These are phyloP conservation scores for Pycnonotus jocosus DNA, from an alignment of 2,113 vertebrate genomes.

Conservation along the genomic window DNA sequence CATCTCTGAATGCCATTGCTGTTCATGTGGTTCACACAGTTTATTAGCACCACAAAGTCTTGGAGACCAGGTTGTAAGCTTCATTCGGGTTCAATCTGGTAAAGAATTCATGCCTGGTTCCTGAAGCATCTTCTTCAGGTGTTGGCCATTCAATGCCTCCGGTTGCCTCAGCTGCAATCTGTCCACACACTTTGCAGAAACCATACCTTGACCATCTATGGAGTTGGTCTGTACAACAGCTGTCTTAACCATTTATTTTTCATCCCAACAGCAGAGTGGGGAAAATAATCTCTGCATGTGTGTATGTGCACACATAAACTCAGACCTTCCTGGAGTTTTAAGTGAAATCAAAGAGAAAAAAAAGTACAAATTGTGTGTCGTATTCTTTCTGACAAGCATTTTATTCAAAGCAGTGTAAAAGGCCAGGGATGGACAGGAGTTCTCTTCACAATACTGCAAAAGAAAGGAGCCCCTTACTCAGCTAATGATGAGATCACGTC, in stretches of 20 bases:
- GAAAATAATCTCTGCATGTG: neutral
- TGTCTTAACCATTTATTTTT: neutral
- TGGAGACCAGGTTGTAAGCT: neutral
- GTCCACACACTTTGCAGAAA: neutral
- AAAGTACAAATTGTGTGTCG: neutral
- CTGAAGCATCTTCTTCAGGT: neutral
- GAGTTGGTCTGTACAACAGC: neutral
- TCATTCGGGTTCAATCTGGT: neutral
- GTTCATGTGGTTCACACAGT: neutral
- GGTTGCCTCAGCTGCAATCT: neutral
- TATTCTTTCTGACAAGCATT: neutral
- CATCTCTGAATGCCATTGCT: neutral
- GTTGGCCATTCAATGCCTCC: neutral
- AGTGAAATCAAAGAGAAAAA: neutral
- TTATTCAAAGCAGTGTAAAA: neutral
- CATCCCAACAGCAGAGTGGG: neutral
- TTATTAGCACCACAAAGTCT: neutral
- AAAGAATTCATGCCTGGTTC: neutral
- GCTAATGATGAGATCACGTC: neutral
- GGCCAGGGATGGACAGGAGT: neutral
- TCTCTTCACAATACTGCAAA: neutral
- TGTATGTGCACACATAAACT: fast-evolving
- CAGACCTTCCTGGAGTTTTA: neutral
- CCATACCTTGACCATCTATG: neutral
- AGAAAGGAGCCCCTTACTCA: neutral